Conservation (phyloP, 2,797 vertebrate species). For the Hipposideros larvatus region DNA sequence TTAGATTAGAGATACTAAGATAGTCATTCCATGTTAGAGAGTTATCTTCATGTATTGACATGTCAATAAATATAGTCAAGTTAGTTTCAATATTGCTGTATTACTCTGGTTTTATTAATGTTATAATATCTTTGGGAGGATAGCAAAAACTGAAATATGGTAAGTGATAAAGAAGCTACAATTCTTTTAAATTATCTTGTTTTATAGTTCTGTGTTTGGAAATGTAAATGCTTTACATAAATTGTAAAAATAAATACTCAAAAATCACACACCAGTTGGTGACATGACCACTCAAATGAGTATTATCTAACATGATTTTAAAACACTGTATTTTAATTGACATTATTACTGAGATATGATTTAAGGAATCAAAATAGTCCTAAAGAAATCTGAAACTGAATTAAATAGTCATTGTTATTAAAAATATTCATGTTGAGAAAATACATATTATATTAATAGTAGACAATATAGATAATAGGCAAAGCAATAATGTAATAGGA, state of each 20-base stretch:
- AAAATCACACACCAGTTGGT: background rate
- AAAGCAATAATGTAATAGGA: background rate
- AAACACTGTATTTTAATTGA: background rate
- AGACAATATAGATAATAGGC: background rate
- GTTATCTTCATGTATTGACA: background rate
- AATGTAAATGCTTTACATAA: background rate
- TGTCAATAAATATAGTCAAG: background rate
- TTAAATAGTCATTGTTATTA: background rate
- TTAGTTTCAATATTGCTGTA: background rate
- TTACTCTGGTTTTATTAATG: background rate
- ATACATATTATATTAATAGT: background rate
- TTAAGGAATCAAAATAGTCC: background rate
- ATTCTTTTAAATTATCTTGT: background rate
- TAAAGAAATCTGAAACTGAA: background rate
- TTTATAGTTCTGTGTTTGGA: background rate
- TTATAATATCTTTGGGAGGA: background rate
- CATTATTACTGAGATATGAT: background rate
- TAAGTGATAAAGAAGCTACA: background rate
- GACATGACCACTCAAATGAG: background rate
- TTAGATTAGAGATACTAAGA: background rate
- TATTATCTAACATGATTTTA: slow-evolving; percentile 19
- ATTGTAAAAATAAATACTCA: background rate
- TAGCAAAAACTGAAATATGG: background rate
- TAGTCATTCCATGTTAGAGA: background rate
- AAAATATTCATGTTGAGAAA: background rate